Evolutionary conservation across 1,140 invertebrate genomes (phyloP), one percentile per base, ranked within the genome.

Genomic region (Aphidius gifuensis): DNA sequence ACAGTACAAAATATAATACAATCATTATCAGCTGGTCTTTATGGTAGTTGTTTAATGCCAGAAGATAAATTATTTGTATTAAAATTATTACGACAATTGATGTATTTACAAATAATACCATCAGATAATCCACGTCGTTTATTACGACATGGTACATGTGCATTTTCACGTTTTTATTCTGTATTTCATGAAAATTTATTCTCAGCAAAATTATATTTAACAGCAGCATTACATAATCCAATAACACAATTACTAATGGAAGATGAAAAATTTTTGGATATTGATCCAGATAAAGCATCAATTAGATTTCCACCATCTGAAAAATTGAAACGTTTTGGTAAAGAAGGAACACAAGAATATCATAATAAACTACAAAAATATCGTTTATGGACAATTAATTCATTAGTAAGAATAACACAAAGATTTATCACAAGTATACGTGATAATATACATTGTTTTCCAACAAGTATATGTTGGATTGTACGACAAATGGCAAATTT

Each of bases 191-290:
- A 98, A 76, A 89, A 89, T n/a, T 84, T 96, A 47, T 91, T 93
- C 70, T 91, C 93, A 6, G 91, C 94, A 1, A 92, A 96, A 69
- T 85, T 97, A 50, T 99, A 98, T 80, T 84, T 99, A 4, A 94
- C 93, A 0, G 91, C 94, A 16, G 92, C 95, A 4, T 83, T 99
- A 5, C 91, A 96, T 74, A 88, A 88, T 11, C 94, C 97, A 2
- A 91, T 98, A 47, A 91, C 97, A 86, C 86, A 91, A 50, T 83
- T 98, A n/a, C 82, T 99, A 4, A 93, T 92, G 80, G 93, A 96
- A 69, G 93, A 96, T 74, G 94, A 98, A 74, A 88, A 90, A 74
- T 95, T 93, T 79, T 84, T 97, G 48, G 95, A 98, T 74, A 89
- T 96, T 42, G 95, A 98, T 80, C 92, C 94, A 0, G 88, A 92